phyloP scores from a whole-genome alignment of 2,888 invertebrate species.

The Ypsolopha sequella region DNA sequence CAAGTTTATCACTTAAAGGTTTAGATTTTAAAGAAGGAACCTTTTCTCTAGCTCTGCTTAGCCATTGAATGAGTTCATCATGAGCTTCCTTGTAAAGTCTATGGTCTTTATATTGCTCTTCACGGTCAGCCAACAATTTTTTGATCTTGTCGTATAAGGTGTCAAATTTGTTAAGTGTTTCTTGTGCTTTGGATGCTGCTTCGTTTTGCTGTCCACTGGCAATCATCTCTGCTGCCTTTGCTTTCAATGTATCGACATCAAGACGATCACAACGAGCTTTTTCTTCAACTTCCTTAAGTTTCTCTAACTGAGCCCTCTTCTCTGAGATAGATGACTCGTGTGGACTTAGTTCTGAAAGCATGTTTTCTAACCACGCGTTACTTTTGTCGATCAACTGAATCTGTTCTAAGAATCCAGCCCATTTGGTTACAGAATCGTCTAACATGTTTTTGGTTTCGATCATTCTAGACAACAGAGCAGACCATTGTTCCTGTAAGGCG shows the following conservation, averaged over 20 bases:
- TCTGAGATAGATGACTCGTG: constrained; percentile 87
- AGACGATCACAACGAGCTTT: constrained; percentile 90
- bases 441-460: constrained; percentile 89
- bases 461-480: constrained; percentile 86
- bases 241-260: constrained; percentile 87
- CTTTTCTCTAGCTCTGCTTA: constrained; percentile 88
- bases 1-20: constrained; percentile 86
- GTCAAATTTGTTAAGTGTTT: constrained; percentile 87
- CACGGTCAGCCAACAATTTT: constrained; percentile 81
- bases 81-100: constrained; percentile 91
- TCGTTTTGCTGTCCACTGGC: constrained; percentile 88
- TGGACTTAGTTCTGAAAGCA: constrained; percentile 79
- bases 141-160: constrained; percentile 81
- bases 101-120: constrained; percentile 90
- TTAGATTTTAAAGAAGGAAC: constrained; percentile 89
- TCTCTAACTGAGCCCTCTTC: constrained; percentile 87
- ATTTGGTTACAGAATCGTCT: constrained; percentile 91
- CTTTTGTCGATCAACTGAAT: constrained; percentile 88
- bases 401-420: constrained; percentile 92
- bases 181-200: constrained; percentile 86
- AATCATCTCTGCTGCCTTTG: constrained; percentile 88
- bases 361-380: constrained; percentile 81
- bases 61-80: constrained; percentile 91
- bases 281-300: constrained; percentile 87
- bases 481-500: constrained; percentile 92